Evolutionary conservation across 92 coral and sea anemone genomes (phyloP).

Genomic region (Paramuricea clavata): DNA sequence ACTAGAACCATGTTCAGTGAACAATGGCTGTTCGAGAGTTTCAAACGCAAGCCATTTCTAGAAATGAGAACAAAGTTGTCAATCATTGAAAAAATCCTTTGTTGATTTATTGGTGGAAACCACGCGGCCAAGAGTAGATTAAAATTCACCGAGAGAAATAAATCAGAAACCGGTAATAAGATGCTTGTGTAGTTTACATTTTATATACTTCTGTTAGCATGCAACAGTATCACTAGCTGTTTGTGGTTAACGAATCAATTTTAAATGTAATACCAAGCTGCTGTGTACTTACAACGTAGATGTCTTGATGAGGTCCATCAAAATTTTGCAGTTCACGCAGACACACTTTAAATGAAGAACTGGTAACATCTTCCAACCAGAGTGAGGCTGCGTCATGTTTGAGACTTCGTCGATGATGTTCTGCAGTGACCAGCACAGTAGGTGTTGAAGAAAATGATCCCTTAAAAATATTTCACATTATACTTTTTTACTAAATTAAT

Average conservation of each 20-base stretch:
- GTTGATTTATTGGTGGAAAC: too few relatives aligned
- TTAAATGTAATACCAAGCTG: too few relatives aligned
- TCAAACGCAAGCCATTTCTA: constrained; percentile 55
- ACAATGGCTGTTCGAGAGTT: constrained; percentile 73
- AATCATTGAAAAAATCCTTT: too few relatives aligned
- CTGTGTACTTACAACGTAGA: constrained; percentile 8
- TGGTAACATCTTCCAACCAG: constrained; percentile 32
- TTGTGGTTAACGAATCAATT: too few relatives aligned
- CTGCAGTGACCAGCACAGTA: constrained; percentile 23
- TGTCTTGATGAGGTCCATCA: constrained; percentile 42
- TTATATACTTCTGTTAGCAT: too few relatives aligned
- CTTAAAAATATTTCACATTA: neutral
- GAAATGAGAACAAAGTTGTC: neutral
- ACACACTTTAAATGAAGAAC: constrained; percentile 28
- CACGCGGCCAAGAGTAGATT: too few relatives aligned
- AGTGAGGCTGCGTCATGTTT: constrained; percentile 34
- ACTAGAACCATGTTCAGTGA: constrained; percentile 73
- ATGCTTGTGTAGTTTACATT: too few relatives aligned
- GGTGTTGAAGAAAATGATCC: constrained; percentile 3
- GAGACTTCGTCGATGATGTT: constrained; percentile 25
- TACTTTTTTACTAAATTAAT: neutral
- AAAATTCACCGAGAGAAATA: too few relatives aligned
- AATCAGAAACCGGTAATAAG: too few relatives aligned
- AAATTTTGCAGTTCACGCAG: constrained; percentile 29
- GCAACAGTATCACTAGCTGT: too few relatives aligned